phyloP scores from a whole-genome alignment of 2,888 invertebrate species.

The Tetranychus truncatus region DNA sequence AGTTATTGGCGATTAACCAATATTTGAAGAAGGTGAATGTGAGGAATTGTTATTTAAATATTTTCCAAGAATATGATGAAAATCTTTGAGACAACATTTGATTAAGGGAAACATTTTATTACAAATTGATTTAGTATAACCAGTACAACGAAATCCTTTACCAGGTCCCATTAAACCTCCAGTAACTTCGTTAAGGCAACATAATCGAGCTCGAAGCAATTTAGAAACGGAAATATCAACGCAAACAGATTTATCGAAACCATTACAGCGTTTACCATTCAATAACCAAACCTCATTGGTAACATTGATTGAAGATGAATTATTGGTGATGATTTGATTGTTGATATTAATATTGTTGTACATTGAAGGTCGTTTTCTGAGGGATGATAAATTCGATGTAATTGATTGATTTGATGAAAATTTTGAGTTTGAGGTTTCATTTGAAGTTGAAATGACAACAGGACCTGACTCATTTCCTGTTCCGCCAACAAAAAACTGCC shows the following conservation, averaged over 20 bases:
- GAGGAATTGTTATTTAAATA: slow-evolving; percentile 26
- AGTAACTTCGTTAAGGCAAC: slow-evolving; percentile 15
- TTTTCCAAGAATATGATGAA: slow-evolving; percentile 12
- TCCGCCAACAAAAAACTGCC: neutral
- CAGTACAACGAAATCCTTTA: slow-evolving; percentile 17
- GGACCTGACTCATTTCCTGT: neutral
- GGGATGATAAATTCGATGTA: too few species aligned
- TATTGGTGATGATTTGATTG: neutral
- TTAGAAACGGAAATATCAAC: slow-evolving; percentile 17
- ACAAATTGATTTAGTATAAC: slow-evolving; percentile 16
- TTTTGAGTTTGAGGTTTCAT: too few species aligned
- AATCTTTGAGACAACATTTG: slow-evolving; percentile 20
- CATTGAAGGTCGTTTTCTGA: too few species aligned
- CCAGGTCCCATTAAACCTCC: neutral
- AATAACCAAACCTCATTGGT: neutral
- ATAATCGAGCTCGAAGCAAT: slow-evolving; percentile 16
- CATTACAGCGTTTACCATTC: neutral
- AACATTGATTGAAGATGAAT: neutral
- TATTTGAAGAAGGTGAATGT: neutral
- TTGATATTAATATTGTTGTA: neutral
- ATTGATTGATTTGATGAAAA: too few species aligned
- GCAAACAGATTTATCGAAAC: slow-evolving; percentile 11
- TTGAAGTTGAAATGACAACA: too few species aligned
- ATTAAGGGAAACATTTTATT: slow-evolving; percentile 17
- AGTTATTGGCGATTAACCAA: too few species aligned